These are phyloP conservation scores for Tryphoninae sp. DNA, from an alignment of 2,888 invertebrate genomes.

Conservation along the genomic window DNA sequence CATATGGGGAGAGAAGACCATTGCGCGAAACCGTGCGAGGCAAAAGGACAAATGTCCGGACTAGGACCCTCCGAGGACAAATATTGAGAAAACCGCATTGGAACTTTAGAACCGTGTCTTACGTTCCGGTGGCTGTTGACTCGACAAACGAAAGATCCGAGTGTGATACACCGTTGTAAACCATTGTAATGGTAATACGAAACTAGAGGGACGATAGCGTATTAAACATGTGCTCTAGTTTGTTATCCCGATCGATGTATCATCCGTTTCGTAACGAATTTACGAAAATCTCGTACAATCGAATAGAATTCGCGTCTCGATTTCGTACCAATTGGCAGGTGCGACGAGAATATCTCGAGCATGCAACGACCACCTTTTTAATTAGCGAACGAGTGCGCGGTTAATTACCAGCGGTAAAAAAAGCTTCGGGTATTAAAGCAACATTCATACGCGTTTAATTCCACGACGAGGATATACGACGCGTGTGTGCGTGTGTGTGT, in stretches of 20 bases:
- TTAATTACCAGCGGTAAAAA: not conserved
- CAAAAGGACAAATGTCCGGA: slow-evolving; percentile 28
- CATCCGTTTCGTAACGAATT: slow-evolving; percentile 60
- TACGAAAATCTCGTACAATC: slow-evolving; percentile 7
- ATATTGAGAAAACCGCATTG: slow-evolving; percentile 28
- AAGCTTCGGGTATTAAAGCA: slow-evolving; percentile 18
- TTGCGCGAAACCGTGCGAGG: slow-evolving; percentile 21
- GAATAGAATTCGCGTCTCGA: not conserved
- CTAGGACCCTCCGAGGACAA: slow-evolving; percentile 15
- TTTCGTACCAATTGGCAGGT: not conserved
- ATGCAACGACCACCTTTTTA: too few species aligned
- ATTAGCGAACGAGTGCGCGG: too few species aligned
- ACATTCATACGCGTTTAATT: slow-evolving; percentile 3
- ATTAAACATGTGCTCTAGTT: slow-evolving; percentile 35
- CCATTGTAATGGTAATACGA: slow-evolving; percentile 79
- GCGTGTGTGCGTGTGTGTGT: slow-evolving; percentile 1
- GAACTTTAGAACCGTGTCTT: slow-evolving; percentile 2
- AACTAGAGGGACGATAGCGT: slow-evolving; percentile 46
- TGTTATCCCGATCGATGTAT: slow-evolving; percentile 64
- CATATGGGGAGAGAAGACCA: slow-evolving; percentile 13
- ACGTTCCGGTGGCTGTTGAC: slow-evolving; percentile 34
- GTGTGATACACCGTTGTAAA: slow-evolving; percentile 75
- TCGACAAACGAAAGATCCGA: slow-evolving; percentile 70
- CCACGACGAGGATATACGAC: slow-evolving; percentile 14
- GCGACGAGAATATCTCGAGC: too few species aligned